phyloP scores from a whole-genome alignment of 2,113 vertebrate species.

The Artemisiospiza belli region DNA sequence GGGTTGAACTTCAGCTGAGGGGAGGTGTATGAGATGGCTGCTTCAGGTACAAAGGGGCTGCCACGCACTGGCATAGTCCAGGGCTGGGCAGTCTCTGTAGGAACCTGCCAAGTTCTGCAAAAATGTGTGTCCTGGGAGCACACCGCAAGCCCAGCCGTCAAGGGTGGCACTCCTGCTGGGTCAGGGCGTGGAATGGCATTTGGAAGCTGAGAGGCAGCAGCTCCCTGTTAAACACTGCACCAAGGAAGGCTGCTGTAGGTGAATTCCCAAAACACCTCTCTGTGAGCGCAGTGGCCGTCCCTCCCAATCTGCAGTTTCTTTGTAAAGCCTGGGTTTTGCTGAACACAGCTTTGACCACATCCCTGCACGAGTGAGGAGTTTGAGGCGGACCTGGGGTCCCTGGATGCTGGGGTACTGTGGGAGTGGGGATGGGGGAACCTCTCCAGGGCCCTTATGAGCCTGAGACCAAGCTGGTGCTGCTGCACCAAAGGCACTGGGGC shows the following conservation, averaged over 20 bases:
- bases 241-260: neutral
- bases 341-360: fast-evolving
- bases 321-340: neutral
- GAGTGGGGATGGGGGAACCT: neutral
- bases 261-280: neutral
- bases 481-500: fast-evolving
- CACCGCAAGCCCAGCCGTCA: neutral
- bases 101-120: neutral
- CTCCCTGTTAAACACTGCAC: neutral
- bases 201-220: neutral
- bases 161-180: too few species aligned
- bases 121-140: neutral
- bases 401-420: neutral
- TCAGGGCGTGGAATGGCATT: neutral
- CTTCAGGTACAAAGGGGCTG: neutral
- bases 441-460: neutral
- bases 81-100: neutral
- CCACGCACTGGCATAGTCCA: neutral
- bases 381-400: neutral
- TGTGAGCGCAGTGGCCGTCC: fast-evolving
- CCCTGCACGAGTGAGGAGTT: neutral
- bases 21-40: neutral
- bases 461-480: neutral
- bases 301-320: fast-evolving
- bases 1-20: neutral